Evolutionary conservation across 2,113 vertebrate species (phyloP).

Genomic region (Cacatua alba): DNA sequence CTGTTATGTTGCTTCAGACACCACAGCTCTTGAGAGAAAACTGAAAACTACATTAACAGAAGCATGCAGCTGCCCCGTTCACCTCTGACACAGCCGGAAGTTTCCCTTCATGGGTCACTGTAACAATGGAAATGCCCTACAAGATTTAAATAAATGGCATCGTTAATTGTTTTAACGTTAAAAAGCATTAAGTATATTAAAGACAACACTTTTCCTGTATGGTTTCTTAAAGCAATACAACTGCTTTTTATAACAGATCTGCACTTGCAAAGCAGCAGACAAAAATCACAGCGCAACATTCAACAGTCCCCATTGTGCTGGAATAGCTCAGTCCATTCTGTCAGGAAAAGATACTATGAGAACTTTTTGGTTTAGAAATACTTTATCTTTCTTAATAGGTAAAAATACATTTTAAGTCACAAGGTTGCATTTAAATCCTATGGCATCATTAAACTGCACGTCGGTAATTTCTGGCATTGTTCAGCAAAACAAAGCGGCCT

Average conservation of each 20-base stretch:
- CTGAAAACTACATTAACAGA: rapidly evolving
- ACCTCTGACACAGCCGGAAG: rapidly evolving
- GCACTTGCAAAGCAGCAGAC: neutral
- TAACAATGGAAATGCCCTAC: neutral
- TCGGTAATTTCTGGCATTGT: neutral
- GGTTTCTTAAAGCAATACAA: neutral
- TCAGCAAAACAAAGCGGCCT: neutral
- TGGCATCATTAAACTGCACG: neutral
- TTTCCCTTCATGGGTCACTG: neutral
- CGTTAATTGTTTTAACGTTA: neutral
- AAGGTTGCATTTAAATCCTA: neutral
- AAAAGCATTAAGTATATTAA: neutral
- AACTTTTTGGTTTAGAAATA: neutral
- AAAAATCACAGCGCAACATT: too few relatives aligned
- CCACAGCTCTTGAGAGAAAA: neutral
- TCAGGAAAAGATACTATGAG: neutral
- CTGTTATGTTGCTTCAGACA: neutral
- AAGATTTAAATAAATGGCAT: neutral
- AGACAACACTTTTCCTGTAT: neutral
- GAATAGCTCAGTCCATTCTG: neutral
- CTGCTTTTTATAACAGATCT: neutral
- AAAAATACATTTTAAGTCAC: constrained; percentile 1
- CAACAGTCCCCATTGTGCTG: neutral
- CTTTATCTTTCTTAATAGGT: constrained; percentile 5
- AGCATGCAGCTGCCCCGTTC: neutral